These are phyloP conservation scores for Clunio marinus DNA, from an alignment of 2,888 invertebrate species.

Conservation along the genomic window DNA sequence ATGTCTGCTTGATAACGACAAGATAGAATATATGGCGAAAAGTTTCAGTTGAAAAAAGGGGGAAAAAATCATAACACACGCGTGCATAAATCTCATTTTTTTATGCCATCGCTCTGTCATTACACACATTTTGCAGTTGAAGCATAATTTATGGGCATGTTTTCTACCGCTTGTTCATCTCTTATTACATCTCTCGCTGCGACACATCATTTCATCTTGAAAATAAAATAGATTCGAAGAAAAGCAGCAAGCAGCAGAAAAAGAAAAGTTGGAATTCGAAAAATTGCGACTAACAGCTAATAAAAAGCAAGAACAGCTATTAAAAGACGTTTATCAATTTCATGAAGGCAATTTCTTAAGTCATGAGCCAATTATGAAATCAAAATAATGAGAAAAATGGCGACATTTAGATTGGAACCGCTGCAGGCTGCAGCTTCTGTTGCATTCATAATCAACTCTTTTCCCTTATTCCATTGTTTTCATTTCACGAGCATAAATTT, in stretches of 20 bases:
- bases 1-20: background rate
- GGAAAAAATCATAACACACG: constrained; percentile 22
- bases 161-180: constrained; percentile 23
- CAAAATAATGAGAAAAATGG: constrained; percentile 22
- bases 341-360: constrained; percentile 31
- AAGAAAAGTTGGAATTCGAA: constrained; percentile 35
- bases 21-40: background rate
- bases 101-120: constrained; percentile 15
- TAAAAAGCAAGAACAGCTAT: constrained; percentile 34
- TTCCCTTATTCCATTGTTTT: background rate
- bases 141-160: constrained; percentile 32
- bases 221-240: background rate
- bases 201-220: constrained; percentile 13
- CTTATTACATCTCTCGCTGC: too few relatives aligned
- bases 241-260: background rate
- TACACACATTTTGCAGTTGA: constrained; percentile 13
- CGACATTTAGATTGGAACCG: constrained; percentile 1
- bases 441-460: background rate
- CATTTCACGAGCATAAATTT: constrained; percentile 21
- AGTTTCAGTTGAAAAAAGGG: background rate
- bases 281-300: constrained; percentile 31
- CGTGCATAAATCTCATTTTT: constrained; percentile 33
- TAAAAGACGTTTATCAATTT: constrained; percentile 38
- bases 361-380: constrained; percentile 22
- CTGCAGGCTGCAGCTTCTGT: background rate